Base-by-base conservation (phyloP, 2,797 vertebrate species). In the Botia kubotai region DNA sequence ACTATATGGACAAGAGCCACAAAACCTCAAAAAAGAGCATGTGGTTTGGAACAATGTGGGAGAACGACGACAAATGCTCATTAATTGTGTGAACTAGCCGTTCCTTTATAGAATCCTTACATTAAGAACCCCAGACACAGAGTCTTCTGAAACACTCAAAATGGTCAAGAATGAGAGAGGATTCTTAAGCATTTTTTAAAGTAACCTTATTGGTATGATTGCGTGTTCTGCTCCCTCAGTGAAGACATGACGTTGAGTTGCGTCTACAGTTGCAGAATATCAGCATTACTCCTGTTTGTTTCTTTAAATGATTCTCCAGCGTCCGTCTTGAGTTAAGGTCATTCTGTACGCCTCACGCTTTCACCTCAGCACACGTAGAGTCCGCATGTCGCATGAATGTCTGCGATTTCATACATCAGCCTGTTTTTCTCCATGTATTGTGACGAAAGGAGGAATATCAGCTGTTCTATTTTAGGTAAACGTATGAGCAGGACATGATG, bases 261-360 rank as follows among this genome's bases (percentile, higher is more conserved):
- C 71, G 71, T 80, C 79, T 74, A 80, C 62, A 29, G 62, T 67
- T 68, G 52, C 52, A 1, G 66, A 69, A 58, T 65, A 68, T 85
- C 83, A 75, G 77, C 53, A 36, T 79, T 82, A 65, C 75, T 84
- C 75, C 65, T 26, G 68, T 84, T 80, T 58, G 43, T 83, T 83
- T 83, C 53, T 84, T 82, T 84, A 39, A 77, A 63, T 78, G 73
- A 48, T 71, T 78, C 52, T 82, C 74, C 84, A 75, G 69, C 69
- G 80, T 78, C n/a, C 52, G 50, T 46, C 72, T 72, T 77, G 57
- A 69, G 81, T 82, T 85, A 21, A 57, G 73, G 67, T 81, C 75
- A 79, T 66, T 85, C 53, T 13, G 77, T 80, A 46, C 52, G 62
- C 65, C 66, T 75, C 80, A 29, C 68, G n/a, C 57, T 17, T 14